Evolutionary conservation across 2,113 vertebrate species (phyloP).

Genomic region (Cyprinodon tularosa): DNA sequence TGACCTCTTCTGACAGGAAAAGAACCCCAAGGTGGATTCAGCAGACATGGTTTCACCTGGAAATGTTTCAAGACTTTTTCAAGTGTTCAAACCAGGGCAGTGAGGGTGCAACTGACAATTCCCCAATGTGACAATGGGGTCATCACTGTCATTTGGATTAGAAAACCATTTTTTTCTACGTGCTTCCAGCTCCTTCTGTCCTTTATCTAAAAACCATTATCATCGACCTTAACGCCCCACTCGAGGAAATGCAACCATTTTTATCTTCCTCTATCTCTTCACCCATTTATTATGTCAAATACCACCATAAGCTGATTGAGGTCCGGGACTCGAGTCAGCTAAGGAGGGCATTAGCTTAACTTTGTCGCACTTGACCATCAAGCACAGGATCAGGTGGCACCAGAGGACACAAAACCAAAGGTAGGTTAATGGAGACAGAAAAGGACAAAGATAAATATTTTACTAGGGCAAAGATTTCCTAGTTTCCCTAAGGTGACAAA

Average conservation of each 20-base stretch:
- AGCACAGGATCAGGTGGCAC: conserved; percentile 12
- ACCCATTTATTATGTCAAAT: conserved; percentile 58
- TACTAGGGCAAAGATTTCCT: neutral
- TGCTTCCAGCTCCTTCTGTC: conserved; percentile 19
- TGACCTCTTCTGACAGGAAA: conserved; percentile 47
- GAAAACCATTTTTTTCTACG: conserved; percentile 57
- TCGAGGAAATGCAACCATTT: conserved; percentile 53
- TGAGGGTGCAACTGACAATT: conserved; percentile 48
- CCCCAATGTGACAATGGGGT: conserved; percentile 46
- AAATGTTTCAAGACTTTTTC: conserved; percentile 54
- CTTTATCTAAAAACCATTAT: conserved; percentile 49
- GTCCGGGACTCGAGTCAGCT: conserved; percentile 37
- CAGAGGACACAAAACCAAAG: conserved; percentile 15
- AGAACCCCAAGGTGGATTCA: conserved; percentile 48
- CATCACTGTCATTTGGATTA: conserved; percentile 65
- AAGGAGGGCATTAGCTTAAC: conserved; percentile 55
- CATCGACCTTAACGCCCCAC: conserved; percentile 38
- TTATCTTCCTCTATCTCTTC: conserved; percentile 46
- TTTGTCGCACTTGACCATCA: conserved; percentile 56
- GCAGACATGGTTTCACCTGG: conserved; percentile 43
- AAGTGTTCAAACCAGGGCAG: conserved; percentile 35
- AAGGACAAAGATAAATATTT: conserved; percentile 39
- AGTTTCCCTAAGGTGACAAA: conserved; percentile 3
- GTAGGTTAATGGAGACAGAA: conserved; percentile 4
- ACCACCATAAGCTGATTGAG: conserved; percentile 43